Conservation (phyloP, 2,888 invertebrate genomes). For the Drosophila meridiana region DNA sequence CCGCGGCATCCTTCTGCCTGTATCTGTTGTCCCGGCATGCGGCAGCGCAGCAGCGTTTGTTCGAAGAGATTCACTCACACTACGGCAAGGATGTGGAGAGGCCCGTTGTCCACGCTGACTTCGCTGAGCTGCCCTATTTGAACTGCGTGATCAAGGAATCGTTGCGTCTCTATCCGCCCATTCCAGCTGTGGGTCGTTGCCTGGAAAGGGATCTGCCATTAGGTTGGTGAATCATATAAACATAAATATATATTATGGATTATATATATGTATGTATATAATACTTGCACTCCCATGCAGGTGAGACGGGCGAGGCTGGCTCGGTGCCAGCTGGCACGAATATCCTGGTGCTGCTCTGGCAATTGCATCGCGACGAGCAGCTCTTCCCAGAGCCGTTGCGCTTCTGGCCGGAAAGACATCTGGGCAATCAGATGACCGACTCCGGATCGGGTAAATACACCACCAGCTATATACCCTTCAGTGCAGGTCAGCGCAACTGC, state of each 20-base stretch:
- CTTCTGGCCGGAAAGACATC: conserved; percentile 82
- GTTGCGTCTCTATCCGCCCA: conserved; percentile 88
- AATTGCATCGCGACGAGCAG: conserved; percentile 74
- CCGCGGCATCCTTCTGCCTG: conserved; percentile 82
- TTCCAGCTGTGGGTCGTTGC: conserved; percentile 87
- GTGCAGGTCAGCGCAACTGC: conserved; percentile 86
- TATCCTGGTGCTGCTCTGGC: conserved; percentile 79
- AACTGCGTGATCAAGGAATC: conserved; percentile 89
- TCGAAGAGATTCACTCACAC: conserved; percentile 73
- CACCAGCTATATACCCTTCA: conserved; percentile 82
- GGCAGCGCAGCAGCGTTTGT: conserved; percentile 76
- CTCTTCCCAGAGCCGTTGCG: conserved; percentile 73
- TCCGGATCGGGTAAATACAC: conserved; percentile 33
- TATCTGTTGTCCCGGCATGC: conserved; percentile 80
- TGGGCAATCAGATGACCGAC: conserved; percentile 84
- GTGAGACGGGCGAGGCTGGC: conserved; percentile 19
- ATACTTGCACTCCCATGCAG: neutral
- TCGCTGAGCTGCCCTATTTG: conserved; percentile 83
- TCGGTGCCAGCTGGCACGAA: conserved; percentile 79
- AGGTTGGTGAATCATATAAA: conserved; percentile 82
- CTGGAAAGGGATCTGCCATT: conserved; percentile 86
- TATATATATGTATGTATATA: neutral
- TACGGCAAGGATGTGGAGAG: conserved; percentile 68
- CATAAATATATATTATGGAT: neutral
- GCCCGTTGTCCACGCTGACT: conserved; percentile 65